Conservation (phyloP, 2,888 invertebrate genomes). For the Conistra vaccinii region DNA sequence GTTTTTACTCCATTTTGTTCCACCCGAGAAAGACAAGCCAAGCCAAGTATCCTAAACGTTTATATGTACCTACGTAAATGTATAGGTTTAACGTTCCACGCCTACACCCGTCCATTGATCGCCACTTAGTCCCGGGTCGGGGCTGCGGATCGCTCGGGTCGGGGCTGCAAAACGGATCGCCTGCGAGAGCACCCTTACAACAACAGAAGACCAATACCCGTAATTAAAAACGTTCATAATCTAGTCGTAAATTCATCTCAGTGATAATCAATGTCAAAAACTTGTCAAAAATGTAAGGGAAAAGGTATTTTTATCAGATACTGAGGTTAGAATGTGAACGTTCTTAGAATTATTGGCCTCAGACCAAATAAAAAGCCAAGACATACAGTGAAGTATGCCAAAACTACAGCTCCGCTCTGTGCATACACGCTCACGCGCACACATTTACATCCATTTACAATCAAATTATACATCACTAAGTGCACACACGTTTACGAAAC, state of each 20-base stretch:
- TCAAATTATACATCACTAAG: too few species aligned
- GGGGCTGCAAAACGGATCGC: slow-evolving; percentile 5
- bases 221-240: not conserved
- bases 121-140: slow-evolving; percentile 18
- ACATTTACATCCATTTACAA: too few species aligned
- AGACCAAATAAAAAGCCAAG: too few species aligned
- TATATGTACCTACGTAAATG: not conserved
- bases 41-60: slow-evolving; percentile 13
- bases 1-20: not conserved
- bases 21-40: not conserved
- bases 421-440: too few species aligned
- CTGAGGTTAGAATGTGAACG: too few species aligned
- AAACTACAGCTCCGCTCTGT: too few species aligned
- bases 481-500: too few species aligned
- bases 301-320: not conserved
- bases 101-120: slow-evolving; percentile 46
- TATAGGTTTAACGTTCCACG: slow-evolving; percentile 27
- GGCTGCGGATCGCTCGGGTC: slow-evolving; percentile 11
- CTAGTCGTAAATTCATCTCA: not conserved
- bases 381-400: too few species aligned
- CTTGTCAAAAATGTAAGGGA: not conserved
- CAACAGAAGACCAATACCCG: not conserved
- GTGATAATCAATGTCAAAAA: not conserved
- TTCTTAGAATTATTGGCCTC: too few species aligned
- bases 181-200: not conserved